Conservation (phyloP, 2,113 vertebrate genomes). For the Cololabis saira region DNA sequence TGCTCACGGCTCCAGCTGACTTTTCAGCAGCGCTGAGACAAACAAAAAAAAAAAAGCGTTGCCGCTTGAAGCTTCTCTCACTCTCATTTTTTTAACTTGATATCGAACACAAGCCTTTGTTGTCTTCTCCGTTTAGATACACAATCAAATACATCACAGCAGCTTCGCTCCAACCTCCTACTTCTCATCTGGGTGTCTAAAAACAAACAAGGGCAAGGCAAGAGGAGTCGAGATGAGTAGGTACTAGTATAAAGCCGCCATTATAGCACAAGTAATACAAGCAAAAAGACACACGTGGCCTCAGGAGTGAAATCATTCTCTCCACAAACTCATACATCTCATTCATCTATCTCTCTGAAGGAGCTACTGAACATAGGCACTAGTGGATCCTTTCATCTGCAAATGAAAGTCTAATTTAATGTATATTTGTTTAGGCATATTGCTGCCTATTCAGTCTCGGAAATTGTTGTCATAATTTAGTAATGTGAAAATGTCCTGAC, state of each 20-base stretch:
- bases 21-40: too few relatives aligned
- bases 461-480: slow-evolving; percentile 21
- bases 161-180: too few relatives aligned
- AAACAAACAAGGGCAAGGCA: too few relatives aligned
- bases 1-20: too few relatives aligned
- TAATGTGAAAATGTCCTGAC: slow-evolving; percentile 23
- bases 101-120: too few relatives aligned
- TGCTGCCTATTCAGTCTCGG: slow-evolving; percentile 42
- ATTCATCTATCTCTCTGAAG: slow-evolving; percentile 31
- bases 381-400: slow-evolving; percentile 10
- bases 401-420: slow-evolving; percentile 18
- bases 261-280: slow-evolving; percentile 1
- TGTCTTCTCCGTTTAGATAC: too few relatives aligned
- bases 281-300: slow-evolving; percentile 5
- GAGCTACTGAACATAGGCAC: slow-evolving; percentile 37
- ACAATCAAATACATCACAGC: too few relatives aligned
- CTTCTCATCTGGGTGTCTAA: too few relatives aligned
- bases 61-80: too few relatives aligned
- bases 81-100: too few relatives aligned
- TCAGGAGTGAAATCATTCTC: slow-evolving; percentile 57
- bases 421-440: slow-evolving; percentile 32
- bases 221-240: too few relatives aligned
- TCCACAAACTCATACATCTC: slow-evolving; percentile 37
- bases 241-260: not conserved
- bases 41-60: too few relatives aligned